Percentiles rank a stretch among this genome's conserved stretches.
Conservation (phyloP, 2,113 vertebrate genomes). For the Dromas ardeola region DNA sequence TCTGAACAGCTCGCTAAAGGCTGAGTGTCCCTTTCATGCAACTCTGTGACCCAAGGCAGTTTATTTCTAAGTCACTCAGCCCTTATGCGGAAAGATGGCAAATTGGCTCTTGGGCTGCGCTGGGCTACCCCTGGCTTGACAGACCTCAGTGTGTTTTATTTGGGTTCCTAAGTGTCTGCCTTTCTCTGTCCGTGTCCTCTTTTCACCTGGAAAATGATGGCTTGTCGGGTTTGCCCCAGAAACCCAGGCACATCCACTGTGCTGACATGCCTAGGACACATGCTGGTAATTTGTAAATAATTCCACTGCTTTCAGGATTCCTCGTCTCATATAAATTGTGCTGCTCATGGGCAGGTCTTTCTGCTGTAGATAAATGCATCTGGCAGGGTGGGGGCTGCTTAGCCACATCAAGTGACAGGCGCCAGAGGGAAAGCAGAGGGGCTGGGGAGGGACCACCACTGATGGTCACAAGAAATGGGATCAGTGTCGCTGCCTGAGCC, state of each 20-base stretch:
- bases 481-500: background rate
- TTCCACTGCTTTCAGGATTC: background rate
- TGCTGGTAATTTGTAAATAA: background rate
- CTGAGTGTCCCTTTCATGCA: background rate
- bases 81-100: background rate
- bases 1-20: background rate
- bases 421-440: background rate
- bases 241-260: background rate
- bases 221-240: background rate
- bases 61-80: background rate
- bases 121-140: background rate
- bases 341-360: background rate
- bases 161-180: background rate
- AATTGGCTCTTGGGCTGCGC: background rate
- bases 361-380: background rate
- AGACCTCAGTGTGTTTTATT: background rate
- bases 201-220: background rate
- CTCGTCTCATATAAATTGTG: background rate
- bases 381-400: background rate
- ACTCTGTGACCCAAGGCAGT: background rate
- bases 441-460: background rate
- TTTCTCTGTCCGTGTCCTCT: background rate
- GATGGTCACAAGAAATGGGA: background rate
- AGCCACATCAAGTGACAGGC: background rate
- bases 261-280: background rate